A percentile compares a stretch with the other conserved stretches of the same genome.
These are phyloP conservation scores for Drepana falcataria DNA, from an alignment of 2,888 invertebrate species.

Conservation along the genomic window DNA sequence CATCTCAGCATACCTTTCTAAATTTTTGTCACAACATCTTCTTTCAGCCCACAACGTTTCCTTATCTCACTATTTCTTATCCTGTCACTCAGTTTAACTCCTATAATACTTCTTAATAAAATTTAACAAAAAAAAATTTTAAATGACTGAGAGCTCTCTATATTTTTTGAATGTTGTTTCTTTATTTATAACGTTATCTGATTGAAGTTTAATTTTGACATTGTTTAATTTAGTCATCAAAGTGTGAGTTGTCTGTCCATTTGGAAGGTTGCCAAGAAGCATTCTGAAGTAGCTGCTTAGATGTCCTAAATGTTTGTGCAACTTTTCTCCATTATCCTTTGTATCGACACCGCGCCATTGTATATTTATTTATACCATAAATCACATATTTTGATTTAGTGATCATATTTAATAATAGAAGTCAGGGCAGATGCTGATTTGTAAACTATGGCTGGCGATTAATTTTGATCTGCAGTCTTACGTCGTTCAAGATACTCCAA, in stretches of 20 bases:
- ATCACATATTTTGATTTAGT: constrained; percentile 13
- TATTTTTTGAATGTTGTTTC: background rate
- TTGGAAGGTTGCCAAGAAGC: constrained; percentile 17
- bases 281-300: constrained; percentile 14
- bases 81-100: too few relatives aligned
- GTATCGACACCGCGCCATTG: constrained; percentile 4
- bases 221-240: constrained; percentile 1
- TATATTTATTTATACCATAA: constrained; percentile 15
- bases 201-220: background rate
- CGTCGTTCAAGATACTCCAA: too few relatives aligned
- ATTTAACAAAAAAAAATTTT: too few relatives aligned
- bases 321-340: constrained; percentile 9
- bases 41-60: too few relatives aligned
- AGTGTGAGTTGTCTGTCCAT: background rate
- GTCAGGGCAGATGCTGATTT: constrained; percentile 8
- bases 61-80: too few relatives aligned
- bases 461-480: background rate
- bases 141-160: too few relatives aligned
- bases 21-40: too few relatives aligned
- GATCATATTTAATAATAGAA: constrained; percentile 7
- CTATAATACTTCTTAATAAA: too few relatives aligned
- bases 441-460: constrained; percentile 1
- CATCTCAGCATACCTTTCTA: too few relatives aligned
- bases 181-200: background rate
- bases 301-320: constrained; percentile 14